A percentile compares a stretch with the other conserved stretches of the same genome.
These are phyloP conservation scores for Phoebastria nigripes DNA, from an alignment of 2,797 vertebrate genomes.

Conservation along the genomic window DNA sequence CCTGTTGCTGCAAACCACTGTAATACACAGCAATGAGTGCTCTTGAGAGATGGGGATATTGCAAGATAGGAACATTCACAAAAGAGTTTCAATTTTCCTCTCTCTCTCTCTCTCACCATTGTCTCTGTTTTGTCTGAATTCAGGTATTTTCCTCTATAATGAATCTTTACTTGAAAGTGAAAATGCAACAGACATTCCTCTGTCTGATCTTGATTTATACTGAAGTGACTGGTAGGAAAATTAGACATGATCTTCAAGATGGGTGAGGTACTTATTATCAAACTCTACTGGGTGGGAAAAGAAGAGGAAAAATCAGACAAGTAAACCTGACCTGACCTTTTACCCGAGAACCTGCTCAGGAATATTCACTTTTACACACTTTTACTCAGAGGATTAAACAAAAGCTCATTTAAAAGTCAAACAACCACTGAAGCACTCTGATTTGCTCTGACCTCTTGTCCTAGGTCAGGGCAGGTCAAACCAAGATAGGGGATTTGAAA, in stretches of 20 bases:
- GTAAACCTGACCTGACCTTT: constrained; percentile 53
- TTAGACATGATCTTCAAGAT: neutral
- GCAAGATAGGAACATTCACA: neutral
- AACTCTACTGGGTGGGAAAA: neutral
- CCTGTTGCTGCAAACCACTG: neutral
- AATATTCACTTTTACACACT: constrained; percentile 63
- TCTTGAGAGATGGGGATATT: neutral
- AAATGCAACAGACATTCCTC: neutral
- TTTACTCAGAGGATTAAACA: constrained; percentile 54
- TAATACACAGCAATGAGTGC: neutral
- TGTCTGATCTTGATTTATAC: neutral
- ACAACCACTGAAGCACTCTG: neutral
- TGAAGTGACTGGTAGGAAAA: neutral
- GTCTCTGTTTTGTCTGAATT: neutral
- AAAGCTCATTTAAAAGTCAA: constrained; percentile 58
- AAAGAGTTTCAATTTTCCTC: neutral
- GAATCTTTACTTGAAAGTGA: neutral
- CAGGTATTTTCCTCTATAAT: neutral
- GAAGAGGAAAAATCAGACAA: neutral
- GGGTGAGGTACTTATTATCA: neutral
- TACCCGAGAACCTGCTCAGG: neutral
- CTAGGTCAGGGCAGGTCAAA: constrained; percentile 39
- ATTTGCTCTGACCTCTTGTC: constrained; percentile 29
- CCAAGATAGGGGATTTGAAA: neutral
- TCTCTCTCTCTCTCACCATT: neutral